Evolutionary conservation across 2,113 vertebrate genomes (phyloP).

Genomic region (Pampusana beccarii): DNA sequence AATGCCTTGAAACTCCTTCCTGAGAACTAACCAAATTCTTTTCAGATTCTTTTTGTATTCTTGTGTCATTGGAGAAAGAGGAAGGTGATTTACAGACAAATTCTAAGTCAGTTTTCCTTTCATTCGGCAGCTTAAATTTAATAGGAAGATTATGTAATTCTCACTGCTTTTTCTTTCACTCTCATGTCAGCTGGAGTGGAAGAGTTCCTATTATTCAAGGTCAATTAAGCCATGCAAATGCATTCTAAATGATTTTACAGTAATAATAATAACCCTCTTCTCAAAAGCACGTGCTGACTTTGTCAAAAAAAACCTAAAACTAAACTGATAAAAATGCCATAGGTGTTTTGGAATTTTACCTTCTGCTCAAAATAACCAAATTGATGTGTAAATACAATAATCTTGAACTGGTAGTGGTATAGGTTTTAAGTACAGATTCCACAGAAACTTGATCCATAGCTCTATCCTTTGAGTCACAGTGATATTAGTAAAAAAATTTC

Average conservation of each 20-base stretch:
- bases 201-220: constrained; percentile 52
- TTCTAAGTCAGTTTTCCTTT: constrained; percentile 5
- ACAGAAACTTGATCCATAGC: background rate
- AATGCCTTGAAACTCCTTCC: background rate
- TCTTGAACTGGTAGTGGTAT: background rate
- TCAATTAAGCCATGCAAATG: constrained; percentile 60
- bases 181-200: background rate
- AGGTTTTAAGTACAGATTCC: background rate
- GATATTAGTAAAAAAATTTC: background rate
- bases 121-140: constrained; percentile 15
- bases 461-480: background rate
- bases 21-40: background rate
- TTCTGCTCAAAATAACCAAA: background rate
- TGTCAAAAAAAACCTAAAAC: background rate
- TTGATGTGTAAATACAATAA: background rate
- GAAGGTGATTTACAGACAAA: background rate
- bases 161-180: constrained; percentile 18
- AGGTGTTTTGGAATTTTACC: background rate
- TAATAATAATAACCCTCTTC: constrained; percentile 7
- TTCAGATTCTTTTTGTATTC: background rate
- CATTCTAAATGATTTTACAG: constrained; percentile 52
- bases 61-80: background rate
- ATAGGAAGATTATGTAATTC: constrained; percentile 22
- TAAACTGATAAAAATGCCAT: background rate
- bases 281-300: background rate